Conservation (phyloP, 1,140 invertebrate species). For the Drosophila quadrilineata region DNA sequence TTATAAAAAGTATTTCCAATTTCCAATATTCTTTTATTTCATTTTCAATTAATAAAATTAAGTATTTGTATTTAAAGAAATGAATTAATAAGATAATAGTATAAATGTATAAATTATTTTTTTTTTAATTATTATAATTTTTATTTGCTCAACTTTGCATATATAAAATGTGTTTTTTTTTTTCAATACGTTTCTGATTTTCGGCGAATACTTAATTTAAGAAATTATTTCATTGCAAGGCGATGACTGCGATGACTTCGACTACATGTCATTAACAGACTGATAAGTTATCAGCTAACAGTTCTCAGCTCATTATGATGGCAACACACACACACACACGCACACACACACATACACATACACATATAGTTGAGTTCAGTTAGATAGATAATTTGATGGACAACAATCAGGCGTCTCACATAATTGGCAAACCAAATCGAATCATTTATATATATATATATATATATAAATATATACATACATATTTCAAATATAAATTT, state of each 20-base stretch:
- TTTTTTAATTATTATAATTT: too few species aligned
- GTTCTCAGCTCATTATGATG: constrained; percentile 54
- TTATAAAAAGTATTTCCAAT: too few species aligned
- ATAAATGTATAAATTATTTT: too few species aligned
- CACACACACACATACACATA: neutral
- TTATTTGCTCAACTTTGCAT: too few species aligned
- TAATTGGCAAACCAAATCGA: constrained; percentile 57
- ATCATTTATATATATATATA: constrained; percentile 3
- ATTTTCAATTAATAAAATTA: too few species aligned
- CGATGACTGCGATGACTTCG: constrained; percentile 37
- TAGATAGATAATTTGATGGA: constrained; percentile 38
- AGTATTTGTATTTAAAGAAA: too few species aligned
- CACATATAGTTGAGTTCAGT: neutral
- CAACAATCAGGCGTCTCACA: constrained; percentile 35
- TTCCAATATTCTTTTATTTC: too few species aligned
- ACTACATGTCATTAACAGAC: constrained; percentile 69
- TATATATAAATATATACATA: constrained; percentile 1
- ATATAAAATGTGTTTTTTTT: neutral
- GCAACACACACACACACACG: neutral
- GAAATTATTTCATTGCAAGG: constrained; percentile 72
- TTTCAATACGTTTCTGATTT: neutral
- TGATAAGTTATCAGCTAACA: constrained; percentile 62
- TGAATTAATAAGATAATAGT: too few species aligned
- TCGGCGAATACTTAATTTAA: constrained; percentile 61
- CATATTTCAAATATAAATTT: too few species aligned